phyloP scores from a whole-genome alignment of 2,113 vertebrate species.

The Campylomormyrus tamandua region DNA sequence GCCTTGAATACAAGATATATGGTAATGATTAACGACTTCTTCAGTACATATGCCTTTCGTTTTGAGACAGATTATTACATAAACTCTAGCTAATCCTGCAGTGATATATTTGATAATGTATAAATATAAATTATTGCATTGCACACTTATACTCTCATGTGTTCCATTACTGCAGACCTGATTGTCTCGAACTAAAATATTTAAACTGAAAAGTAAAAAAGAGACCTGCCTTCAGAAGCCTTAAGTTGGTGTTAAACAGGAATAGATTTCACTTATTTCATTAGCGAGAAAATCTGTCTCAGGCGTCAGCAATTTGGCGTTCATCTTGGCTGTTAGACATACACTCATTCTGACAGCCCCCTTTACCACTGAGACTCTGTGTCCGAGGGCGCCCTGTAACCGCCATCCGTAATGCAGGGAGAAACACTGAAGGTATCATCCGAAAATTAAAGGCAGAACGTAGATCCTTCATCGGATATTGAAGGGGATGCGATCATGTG shows the following conservation, averaged over 20 bases:
- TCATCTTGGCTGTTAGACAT: conserved; percentile 53
- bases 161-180: not conserved
- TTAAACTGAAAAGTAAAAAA: conserved; percentile 7
- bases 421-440: conserved; percentile 27
- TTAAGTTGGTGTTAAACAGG: conserved; percentile 33
- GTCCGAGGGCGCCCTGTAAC: conserved; percentile 47
- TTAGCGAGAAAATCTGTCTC: conserved; percentile 42
- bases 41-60: not conserved
- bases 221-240: conserved; percentile 25
- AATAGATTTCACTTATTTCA: conserved; percentile 38
- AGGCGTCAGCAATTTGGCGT: conserved; percentile 53
- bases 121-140: not conserved
- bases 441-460: conserved; percentile 6
- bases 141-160: not conserved
- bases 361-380: conserved; percentile 50
- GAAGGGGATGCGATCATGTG: not conserved
- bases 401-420: conserved; percentile 43
- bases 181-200: not conserved
- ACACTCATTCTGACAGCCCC: conserved; percentile 31
- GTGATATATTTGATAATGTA: not conserved
- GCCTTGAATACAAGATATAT: not conserved
- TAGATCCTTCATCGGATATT: not conserved
- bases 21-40: conserved; percentile 2
- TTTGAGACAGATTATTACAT: not conserved
- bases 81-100: not conserved